These are phyloP conservation scores for Apodemia hepburni DNA, from an alignment of 2,888 invertebrate genomes.

Conservation along the genomic window DNA sequence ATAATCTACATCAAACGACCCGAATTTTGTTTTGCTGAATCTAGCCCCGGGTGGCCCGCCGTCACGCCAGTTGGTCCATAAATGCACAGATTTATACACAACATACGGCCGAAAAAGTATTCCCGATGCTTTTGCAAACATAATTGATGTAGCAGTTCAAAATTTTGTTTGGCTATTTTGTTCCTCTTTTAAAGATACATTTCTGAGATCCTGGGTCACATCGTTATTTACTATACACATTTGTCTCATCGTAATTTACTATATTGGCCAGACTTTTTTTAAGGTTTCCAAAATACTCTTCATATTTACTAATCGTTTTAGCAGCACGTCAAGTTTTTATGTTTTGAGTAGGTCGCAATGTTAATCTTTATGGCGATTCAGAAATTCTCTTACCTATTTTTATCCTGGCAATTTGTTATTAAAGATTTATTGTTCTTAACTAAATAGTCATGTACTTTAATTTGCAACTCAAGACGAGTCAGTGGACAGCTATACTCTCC, in stretches of 20 bases:
- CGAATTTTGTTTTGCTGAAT: not conserved
- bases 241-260: not conserved
- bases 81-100: not conserved
- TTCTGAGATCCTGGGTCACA: not conserved
- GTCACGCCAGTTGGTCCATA: not conserved
- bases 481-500: not conserved
- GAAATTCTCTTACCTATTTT: not conserved
- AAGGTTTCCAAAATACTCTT: not conserved
- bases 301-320: conserved; percentile 25
- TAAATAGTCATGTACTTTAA: not conserved
- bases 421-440: not conserved
- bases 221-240: too few relatives aligned
- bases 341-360: conserved; percentile 24
- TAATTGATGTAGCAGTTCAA: not conserved
- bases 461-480: not conserved
- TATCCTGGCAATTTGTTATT: not conserved
- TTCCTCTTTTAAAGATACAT: not conserved
- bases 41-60: not conserved
- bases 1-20: not conserved
- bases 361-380: conserved; percentile 3
- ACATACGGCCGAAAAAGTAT: not conserved
- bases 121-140: not conserved
- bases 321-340: conserved; percentile 27
- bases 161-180: not conserved
- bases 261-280: not conserved